A percentile compares a stretch with the other conserved stretches of the same genome.
Conservation (phyloP, 2,888 invertebrate genomes). For the Prosapia bicincta region DNA sequence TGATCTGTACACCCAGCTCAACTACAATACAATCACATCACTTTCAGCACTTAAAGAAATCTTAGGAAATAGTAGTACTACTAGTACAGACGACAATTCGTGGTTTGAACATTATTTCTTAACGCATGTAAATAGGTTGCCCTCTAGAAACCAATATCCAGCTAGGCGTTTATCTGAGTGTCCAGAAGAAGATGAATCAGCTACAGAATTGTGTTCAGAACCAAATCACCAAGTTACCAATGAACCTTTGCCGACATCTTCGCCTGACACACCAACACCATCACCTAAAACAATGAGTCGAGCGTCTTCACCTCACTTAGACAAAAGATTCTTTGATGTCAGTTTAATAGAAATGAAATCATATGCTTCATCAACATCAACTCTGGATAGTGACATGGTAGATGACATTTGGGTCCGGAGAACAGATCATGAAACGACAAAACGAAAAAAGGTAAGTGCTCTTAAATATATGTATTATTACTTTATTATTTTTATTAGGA, state of each 20-base stretch:
- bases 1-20: slow-evolving; percentile 62
- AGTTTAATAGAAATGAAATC: slow-evolving; percentile 78
- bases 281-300: slow-evolving; percentile 33
- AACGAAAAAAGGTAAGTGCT: slow-evolving; percentile 33
- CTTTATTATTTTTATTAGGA: too few species aligned
- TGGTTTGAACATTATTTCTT: slow-evolving; percentile 69
- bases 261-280: slow-evolving; percentile 33
- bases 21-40: slow-evolving; percentile 67
- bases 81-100: slow-evolving; percentile 53
- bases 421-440: slow-evolving; percentile 44
- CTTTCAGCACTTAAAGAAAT: slow-evolving; percentile 65
- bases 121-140: slow-evolving; percentile 67
- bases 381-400: slow-evolving; percentile 54
- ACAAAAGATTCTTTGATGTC: slow-evolving; percentile 77
- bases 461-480: too few species aligned
- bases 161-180: slow-evolving; percentile 72
- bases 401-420: slow-evolving; percentile 73
- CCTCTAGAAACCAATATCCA: slow-evolving; percentile 52
- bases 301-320: slow-evolving; percentile 60
- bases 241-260: slow-evolving; percentile 26
- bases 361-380: slow-evolving; percentile 59
- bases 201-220: slow-evolving; percentile 11
- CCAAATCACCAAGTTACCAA: slow-evolving; percentile 8
- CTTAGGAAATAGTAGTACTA: slow-evolving; percentile 49
- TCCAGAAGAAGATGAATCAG: slow-evolving; percentile 71